These are phyloP conservation scores for Drosophila cardini DNA, from an alignment of 1,140 invertebrate genomes.

Conservation along the genomic window DNA sequence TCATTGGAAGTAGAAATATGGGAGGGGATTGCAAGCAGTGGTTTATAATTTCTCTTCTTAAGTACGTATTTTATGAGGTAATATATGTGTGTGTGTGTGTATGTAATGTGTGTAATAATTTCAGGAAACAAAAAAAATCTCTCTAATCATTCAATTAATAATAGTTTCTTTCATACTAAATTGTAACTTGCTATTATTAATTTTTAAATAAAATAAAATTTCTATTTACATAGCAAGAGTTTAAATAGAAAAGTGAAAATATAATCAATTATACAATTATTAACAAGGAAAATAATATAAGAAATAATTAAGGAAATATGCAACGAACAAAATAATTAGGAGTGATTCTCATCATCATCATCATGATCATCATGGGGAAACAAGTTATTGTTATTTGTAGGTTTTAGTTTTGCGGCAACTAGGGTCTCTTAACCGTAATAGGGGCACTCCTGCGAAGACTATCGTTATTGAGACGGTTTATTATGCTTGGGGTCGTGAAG, in stretches of 20 bases:
- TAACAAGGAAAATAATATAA: slow-evolving; percentile 30
- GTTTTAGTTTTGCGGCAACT: slow-evolving; percentile 22
- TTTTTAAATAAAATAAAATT: not conserved
- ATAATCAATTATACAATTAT: slow-evolving; percentile 2
- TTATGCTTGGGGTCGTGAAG: slow-evolving; percentile 36
- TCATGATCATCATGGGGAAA: slow-evolving; percentile 8
- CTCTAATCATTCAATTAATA: slow-evolving; percentile 6
- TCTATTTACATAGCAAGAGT: not conserved
- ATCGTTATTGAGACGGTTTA: slow-evolving; percentile 54
- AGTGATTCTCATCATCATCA: slow-evolving; percentile 8
- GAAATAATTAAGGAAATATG: slow-evolving; percentile 30
- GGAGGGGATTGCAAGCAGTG: slow-evolving; percentile 11
- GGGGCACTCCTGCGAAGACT: slow-evolving; percentile 10
- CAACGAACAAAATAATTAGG: slow-evolving; percentile 26
- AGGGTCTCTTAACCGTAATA: slow-evolving; percentile 29
- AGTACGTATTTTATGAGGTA: slow-evolving; percentile 68
- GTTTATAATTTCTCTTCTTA: slow-evolving; percentile 54
- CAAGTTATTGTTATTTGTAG: slow-evolving; percentile 1
- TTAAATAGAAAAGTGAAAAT: not conserved
- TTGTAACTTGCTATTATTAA: too few species aligned
- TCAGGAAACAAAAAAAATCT: slow-evolving; percentile 27
- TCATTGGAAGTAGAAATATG: slow-evolving; percentile 35
- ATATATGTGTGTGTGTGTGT: slow-evolving; percentile 39
- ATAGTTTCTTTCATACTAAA: not conserved
- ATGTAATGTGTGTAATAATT: slow-evolving; percentile 28